Evolutionary conservation across 2,113 vertebrate genomes (phyloP).

Genomic region (Calypte anna): DNA sequence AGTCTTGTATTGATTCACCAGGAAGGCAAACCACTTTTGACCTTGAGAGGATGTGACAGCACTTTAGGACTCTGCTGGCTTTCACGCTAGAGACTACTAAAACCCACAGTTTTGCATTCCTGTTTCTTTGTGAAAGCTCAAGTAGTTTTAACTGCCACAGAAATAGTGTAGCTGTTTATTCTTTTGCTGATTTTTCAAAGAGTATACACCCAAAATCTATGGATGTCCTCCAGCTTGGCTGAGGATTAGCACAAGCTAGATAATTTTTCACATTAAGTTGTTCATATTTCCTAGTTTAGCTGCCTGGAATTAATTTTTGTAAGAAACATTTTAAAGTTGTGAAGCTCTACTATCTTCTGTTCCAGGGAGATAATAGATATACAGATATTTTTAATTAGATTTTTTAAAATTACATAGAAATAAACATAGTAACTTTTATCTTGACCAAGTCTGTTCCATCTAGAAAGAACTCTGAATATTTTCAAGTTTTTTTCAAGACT

Average conservation of each 20-base stretch:
- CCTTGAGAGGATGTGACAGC: not conserved
- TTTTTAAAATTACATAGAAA: not conserved
- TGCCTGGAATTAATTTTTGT: not conserved
- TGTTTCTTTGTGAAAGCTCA: not conserved
- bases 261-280: not conserved
- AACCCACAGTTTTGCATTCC: not conserved
- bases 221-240: not conserved
- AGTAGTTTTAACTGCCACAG: not conserved
- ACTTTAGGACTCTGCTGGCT: not conserved
- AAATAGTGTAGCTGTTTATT: constrained; percentile 5
- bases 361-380: not conserved
- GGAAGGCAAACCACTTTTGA: not conserved
- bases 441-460: not conserved
- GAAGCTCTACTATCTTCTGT: not conserved
- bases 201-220: constrained; percentile 3
- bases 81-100: not conserved
- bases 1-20: not conserved
- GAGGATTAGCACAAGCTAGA: not conserved
- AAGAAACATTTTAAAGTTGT: not conserved
- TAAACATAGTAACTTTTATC: not conserved
- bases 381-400: not conserved
- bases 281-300: not conserved
- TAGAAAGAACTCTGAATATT: not conserved
- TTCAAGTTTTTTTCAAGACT: not conserved
- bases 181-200: not conserved